A percentile compares a stretch with the other conserved stretches of the same genome.
phyloP scores from a whole-genome alignment of 2,797 vertebrate species.

The Chrysolophus pictus region DNA sequence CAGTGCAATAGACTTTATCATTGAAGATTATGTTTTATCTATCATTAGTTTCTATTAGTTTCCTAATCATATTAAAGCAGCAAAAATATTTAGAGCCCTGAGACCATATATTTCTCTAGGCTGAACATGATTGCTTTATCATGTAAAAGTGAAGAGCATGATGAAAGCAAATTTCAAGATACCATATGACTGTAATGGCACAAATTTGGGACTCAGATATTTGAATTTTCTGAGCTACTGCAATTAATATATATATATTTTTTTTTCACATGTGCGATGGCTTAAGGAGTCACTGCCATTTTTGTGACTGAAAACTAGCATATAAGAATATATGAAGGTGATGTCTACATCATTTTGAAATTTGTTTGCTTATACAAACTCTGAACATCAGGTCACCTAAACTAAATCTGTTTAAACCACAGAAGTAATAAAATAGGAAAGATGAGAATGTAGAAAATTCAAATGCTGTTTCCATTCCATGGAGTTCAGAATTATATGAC shows the following conservation, averaged over 20 bases:
- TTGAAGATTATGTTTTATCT: background rate
- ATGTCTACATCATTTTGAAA: slow-evolving; percentile 12
- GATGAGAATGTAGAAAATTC: slow-evolving; percentile 71
- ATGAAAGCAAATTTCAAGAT: background rate
- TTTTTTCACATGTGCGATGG: background rate
- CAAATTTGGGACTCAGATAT: background rate
- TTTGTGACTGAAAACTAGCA: slow-evolving; percentile 41
- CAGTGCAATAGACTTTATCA: background rate
- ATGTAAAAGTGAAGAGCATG: background rate
- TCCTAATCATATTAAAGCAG: background rate
- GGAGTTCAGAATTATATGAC: slow-evolving; percentile 76
- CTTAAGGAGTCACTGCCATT: slow-evolving; percentile 30
- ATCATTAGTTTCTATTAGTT: background rate
- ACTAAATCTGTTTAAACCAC: slow-evolving; percentile 70
- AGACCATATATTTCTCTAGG: background rate
- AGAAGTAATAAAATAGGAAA: slow-evolving; percentile 74
- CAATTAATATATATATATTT: background rate
- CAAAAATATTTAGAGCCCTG: background rate
- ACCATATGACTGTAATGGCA: background rate
- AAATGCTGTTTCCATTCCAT: slow-evolving; percentile 66
- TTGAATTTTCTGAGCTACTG: background rate
- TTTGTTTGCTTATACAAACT: slow-evolving; percentile 59
- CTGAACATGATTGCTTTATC: slow-evolving; percentile 4
- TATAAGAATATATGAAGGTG: slow-evolving; percentile 40
- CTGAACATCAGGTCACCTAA: slow-evolving; percentile 66